Base-by-base conservation (phyloP, 2,797 vertebrate species). In the Sebastes cheni region DNA sequence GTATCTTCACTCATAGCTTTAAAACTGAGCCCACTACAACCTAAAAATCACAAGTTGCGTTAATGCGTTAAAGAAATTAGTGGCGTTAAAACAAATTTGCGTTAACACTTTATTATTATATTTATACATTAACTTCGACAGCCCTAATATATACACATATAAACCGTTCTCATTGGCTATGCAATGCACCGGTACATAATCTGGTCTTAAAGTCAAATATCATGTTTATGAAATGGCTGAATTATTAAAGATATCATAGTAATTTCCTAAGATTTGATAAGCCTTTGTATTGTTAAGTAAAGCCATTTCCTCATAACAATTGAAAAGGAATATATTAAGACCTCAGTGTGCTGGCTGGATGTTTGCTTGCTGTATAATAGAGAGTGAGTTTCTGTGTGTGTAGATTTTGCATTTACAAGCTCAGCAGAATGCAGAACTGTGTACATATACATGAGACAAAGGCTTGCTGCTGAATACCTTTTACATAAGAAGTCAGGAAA, bases 401-500 rank as follows among this genome's bases (percentile, higher is more conserved):
- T 77, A 60, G 46, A 77, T 85, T 83, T 85, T 67, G 60, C 72
- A 78, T 90, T 83, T 79, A 39, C 67, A 75, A 86, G 85, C 88
- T 89, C 86, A 89, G 88, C 87, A 88, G 82, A 90, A 88, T 81
- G 78, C 81, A 69, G 22, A 0, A 16, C n/a, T 9, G 61, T 64
- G 18, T n/a, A 75, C 75, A 75, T 76, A 71, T 82, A 73, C 77
- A 77, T 65, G 83, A 89, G 72, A 87, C 89, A 85, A 89, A 88
- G 86, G 61, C 71, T 75, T 68, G 61, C 70, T 39, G 80, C 69
- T 83, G 84, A 89, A 87, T 75, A 79, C 79, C 79, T 92, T 89
- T 52, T 79, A 87, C 84, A 87, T 83, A 86, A 90, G 85, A 86
- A 86, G 76, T 80, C 62, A 59, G 79, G 69, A 88, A 86, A 81